These are phyloP conservation scores for Crossocerus cetratus DNA, from an alignment of 2,888 invertebrate species.

Conservation along the genomic window DNA sequence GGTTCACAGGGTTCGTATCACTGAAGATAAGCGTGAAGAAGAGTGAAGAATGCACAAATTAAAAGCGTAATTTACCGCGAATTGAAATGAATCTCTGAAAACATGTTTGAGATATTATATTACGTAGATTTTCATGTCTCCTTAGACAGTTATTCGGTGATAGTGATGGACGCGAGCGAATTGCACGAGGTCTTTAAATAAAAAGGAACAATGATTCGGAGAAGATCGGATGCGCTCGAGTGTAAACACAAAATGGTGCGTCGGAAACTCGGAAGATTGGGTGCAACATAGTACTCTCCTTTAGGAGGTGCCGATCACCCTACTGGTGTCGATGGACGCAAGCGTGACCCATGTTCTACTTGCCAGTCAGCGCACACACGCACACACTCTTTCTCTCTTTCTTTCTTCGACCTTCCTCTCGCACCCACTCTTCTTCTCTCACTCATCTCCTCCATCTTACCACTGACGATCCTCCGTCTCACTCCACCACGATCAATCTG, in stretches of 20 bases:
- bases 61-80: conserved; percentile 21
- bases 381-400: conserved; percentile 31
- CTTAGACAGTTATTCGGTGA: no score
- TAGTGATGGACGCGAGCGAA: no score
- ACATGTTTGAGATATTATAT: no score
- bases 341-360: conserved; percentile 50
- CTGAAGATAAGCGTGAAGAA: conserved; percentile 41
- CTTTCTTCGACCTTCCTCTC: conserved; percentile 9
- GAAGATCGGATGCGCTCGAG: neutral
- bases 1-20: conserved; percentile 13
- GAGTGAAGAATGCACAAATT: conserved; percentile 12
- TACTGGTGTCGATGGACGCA: conserved; percentile 59
- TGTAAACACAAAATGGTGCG: conserved; percentile 36
- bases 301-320: conserved; percentile 54
- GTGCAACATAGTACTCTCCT: conserved; percentile 40
- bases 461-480: conserved; percentile 19
- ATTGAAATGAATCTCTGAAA: no score
- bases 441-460: conserved; percentile 5
- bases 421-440: neutral
- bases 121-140: no score
- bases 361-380: conserved; percentile 58
- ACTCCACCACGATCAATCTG: conserved; percentile 8
- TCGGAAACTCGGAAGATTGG: conserved; percentile 18
- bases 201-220: neutral
- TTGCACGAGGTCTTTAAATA: no score